Evolutionary conservation across 2,113 vertebrate genomes (phyloP), one percentile per base, ranked within the genome.

Genomic region (Microcebus jonahi): DNA sequence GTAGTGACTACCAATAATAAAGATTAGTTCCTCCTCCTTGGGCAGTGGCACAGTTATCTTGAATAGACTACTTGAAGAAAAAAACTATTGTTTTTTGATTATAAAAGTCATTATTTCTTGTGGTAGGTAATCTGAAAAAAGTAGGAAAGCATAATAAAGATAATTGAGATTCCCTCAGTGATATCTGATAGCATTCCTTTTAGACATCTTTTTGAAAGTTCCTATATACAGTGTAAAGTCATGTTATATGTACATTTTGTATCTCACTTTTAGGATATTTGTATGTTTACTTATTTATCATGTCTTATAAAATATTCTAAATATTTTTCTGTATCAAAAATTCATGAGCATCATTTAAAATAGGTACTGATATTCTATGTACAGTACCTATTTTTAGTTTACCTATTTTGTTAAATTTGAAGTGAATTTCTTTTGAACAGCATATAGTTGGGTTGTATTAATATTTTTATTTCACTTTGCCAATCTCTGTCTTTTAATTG

Each of bases 111-210:
- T 71, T 71, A 42, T 48, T 80, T 71, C 39, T 48, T 81, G 17
- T 48, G n/a, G 42, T 42, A 77, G 31, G 23, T 59, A 80, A 95
- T 71, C 45, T 89, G 63, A 65, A 79, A 88, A 89, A 89, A 36
- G 57, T 34, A 84, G 21, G 55, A 84, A 89, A 80, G 18, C 36
- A 42, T 85, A 83, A 63, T 61, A n/a, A 53, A 96, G 59, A 82
- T 70, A 88, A 71, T 61, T 61, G 59, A 96, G 76, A 88, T 77
- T 84, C 31, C 50, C 31, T 70, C 55, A 67, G 5, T 92, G 79
- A 84, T 79, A 92, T 36, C 39, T 90, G 50, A 27, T 36, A 90
- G n/a, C 50, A 73, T 90, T 90, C 39, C 83, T 95, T 92, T 92
- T 39, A 79, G 93, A 36, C 45, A 76, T 71, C 84, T 92, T 45